A percentile compares a stretch with the other conserved stretches of the same genome.
Evolutionary conservation across 2,113 vertebrate genomes (phyloP).

Genomic region (Bathybates hornii): DNA sequence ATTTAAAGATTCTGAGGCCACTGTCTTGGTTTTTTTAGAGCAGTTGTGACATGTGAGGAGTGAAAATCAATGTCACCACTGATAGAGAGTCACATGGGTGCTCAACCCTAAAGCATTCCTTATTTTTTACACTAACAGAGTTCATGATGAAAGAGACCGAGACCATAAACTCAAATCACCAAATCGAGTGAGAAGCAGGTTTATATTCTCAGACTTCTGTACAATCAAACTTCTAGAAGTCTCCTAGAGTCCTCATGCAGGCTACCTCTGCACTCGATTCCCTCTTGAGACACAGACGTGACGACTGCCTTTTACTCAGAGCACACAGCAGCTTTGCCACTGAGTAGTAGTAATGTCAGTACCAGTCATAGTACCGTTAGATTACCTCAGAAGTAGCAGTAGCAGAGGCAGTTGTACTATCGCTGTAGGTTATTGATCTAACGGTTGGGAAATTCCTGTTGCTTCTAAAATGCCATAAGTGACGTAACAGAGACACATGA

Average conservation of each 20-base stretch:
- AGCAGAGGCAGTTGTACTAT: not conserved
- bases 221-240: not conserved
- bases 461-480: slow-evolving; percentile 4
- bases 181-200: not conserved
- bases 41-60: not conserved
- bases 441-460: slow-evolving; percentile 6
- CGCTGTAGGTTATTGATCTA: slow-evolving; percentile 25
- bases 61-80: not conserved
- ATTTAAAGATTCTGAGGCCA: not conserved
- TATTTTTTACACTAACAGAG: not conserved
- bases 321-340: not conserved
- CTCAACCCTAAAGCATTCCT: not conserved
- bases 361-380: not conserved
- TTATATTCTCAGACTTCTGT: not conserved
- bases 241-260: not conserved
- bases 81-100: not conserved
- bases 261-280: not conserved
- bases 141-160: not conserved
- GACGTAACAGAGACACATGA: not conserved
- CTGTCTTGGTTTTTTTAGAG: not conserved
- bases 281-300: not conserved
- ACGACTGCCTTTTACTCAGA: not conserved
- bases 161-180: not conserved
- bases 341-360: not conserved
- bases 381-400: not conserved